Conservation (phyloP, 2,888 invertebrate species). For the Panzeria rudis region DNA sequence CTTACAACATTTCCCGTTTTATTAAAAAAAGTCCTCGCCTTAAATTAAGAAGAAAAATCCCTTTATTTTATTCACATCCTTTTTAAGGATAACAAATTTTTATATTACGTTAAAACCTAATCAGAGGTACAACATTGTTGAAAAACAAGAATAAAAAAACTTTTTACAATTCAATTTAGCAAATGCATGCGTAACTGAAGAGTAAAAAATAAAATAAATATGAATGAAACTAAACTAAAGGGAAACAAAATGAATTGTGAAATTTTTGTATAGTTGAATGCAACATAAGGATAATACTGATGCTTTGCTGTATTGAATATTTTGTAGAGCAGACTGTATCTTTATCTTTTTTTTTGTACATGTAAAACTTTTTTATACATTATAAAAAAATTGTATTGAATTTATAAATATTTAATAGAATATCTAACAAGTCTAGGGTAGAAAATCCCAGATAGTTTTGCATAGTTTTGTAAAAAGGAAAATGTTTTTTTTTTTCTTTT, state of each 20-base stretch:
- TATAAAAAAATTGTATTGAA: conserved; percentile 81
- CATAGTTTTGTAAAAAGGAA: conserved; percentile 15
- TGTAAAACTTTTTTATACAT: conserved; percentile 47
- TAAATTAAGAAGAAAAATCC: neutral
- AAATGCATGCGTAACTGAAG: conserved; percentile 66
- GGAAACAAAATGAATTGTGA: conserved; percentile 16
- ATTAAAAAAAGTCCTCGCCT: neutral
- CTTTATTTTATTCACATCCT: conserved; percentile 24
- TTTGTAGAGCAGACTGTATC: conserved; percentile 8
- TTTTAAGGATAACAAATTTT: conserved; percentile 22
- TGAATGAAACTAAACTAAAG: conserved; percentile 21
- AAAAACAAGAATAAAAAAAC: conserved; percentile 22
- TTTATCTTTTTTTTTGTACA: neutral
- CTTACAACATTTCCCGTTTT: neutral
- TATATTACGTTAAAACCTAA: conserved; percentile 38
- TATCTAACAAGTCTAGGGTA: conserved; percentile 43
- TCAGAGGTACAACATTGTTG: conserved; percentile 28
- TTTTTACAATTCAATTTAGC: conserved; percentile 70
- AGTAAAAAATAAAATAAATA: neutral
- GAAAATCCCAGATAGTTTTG: conserved; percentile 48
- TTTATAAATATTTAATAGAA: conserved; percentile 83
- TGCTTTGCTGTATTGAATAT: neutral
- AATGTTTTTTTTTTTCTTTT: no score
- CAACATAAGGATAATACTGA: conserved; percentile 25
- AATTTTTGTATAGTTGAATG: conserved; percentile 13